phyloP scores from a whole-genome alignment of 2,113 vertebrate species.

The Zosterops hypoxanthus region DNA sequence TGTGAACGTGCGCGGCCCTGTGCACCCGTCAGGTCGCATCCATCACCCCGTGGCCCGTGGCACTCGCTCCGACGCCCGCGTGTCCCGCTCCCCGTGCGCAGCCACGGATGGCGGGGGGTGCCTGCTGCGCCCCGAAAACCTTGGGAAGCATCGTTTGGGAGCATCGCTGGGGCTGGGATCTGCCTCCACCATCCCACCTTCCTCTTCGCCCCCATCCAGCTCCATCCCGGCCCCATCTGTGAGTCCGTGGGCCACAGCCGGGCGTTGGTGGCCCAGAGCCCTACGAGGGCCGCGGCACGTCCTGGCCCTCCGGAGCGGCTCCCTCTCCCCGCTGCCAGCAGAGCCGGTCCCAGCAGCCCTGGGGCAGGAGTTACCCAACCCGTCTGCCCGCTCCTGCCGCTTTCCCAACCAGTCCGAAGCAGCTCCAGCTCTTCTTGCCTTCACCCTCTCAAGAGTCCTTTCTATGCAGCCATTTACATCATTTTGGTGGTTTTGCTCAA shows the following conservation, averaged over 20 bases:
- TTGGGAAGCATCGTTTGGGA: fast-evolving
- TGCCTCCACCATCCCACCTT: not conserved
- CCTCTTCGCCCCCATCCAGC: not conserved
- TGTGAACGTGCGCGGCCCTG: not conserved
- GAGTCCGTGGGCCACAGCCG: not conserved
- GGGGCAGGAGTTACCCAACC: constrained; percentile 43
- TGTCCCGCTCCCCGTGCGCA: not conserved
- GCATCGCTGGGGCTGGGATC: not conserved
- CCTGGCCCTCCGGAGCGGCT: not conserved
- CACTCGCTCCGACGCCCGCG: not conserved
- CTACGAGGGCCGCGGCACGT: constrained; percentile 29
- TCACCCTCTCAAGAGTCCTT: not conserved
- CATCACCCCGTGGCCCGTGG: not conserved
- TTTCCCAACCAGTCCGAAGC: constrained; percentile 16
- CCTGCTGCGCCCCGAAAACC: not conserved
- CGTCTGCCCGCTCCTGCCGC: constrained; percentile 23
- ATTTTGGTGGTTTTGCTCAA: not conserved
- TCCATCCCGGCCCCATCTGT: not conserved
- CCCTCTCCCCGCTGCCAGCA: not conserved
- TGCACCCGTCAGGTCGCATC: not conserved
- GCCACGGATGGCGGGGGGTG: not conserved
- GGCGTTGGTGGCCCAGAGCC: not conserved
- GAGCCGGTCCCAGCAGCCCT: constrained; percentile 33
- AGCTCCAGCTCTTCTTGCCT: not conserved
- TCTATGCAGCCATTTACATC: not conserved